phyloP scores from a whole-genome alignment of 2,797 vertebrate genomes.

The Dendrocincla tyrannina region DNA sequence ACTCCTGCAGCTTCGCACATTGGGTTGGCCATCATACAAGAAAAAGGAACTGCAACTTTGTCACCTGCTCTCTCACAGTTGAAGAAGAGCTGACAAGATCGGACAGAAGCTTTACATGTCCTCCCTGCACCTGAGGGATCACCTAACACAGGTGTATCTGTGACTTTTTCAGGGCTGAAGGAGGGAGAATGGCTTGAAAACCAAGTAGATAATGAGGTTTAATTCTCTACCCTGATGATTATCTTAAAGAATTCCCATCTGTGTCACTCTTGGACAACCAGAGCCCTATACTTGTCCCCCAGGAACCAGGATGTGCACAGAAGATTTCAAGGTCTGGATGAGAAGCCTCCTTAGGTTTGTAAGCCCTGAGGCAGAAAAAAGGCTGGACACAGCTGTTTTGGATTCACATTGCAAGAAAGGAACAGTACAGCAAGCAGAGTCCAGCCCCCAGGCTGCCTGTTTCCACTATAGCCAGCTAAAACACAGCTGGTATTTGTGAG shows the following conservation, averaged over 20 bases:
- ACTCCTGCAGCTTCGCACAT: not conserved
- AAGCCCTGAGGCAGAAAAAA: not conserved
- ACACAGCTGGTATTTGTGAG: not conserved
- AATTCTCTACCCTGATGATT: not conserved
- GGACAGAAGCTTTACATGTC: not conserved
- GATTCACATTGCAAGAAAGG: not conserved
- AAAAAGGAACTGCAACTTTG: not conserved
- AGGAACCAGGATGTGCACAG: not conserved
- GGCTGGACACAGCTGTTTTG: not conserved
- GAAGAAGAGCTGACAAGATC: not conserved
- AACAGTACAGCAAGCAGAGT: not conserved
- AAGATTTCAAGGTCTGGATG: not conserved
- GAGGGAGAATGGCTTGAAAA: not conserved
- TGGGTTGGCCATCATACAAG: not conserved
- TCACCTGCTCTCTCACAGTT: not conserved
- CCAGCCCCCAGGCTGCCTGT: not conserved
- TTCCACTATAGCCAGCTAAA: not conserved
- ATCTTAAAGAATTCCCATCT: not conserved
- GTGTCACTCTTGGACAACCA: not conserved
- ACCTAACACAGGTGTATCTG: not conserved
- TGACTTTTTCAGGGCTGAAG: not conserved
- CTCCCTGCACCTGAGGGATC: not conserved
- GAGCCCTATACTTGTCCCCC: not conserved
- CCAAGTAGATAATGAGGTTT: not conserved
- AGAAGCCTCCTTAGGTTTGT: not conserved